Conservation (phyloP, 2,888 invertebrate genomes). For the Harpagoxenus sublaevis region DNA sequence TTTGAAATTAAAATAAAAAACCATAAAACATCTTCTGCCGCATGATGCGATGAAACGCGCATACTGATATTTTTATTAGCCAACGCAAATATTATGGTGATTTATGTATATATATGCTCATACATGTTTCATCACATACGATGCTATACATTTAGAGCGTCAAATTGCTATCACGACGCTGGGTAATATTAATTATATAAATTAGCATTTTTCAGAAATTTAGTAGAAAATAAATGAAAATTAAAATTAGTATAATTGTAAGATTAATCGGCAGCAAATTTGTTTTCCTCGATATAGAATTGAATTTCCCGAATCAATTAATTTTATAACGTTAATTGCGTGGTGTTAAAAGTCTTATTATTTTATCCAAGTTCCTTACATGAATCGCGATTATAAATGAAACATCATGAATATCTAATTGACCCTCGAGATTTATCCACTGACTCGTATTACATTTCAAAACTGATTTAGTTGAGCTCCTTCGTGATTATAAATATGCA, state of each 20-base stretch:
- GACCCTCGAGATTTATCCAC: not conserved
- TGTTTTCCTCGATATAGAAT: not conserved
- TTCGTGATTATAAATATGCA: constrained; percentile 14
- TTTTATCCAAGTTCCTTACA: not conserved
- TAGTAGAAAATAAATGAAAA: not conserved
- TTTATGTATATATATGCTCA: not conserved
- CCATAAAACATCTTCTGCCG: not conserved
- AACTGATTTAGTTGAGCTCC: not conserved
- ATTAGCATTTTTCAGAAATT: not conserved
- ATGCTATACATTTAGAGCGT: not conserved
- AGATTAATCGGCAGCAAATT: not conserved
- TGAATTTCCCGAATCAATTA: not conserved
- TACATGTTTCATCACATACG: constrained; percentile 1
- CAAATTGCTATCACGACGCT: not conserved
- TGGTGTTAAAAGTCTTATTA: not conserved
- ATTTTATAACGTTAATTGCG: not conserved
- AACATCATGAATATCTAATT: not conserved
- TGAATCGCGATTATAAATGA: not conserved
- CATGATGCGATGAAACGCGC: not conserved
- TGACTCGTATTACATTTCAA: not conserved
- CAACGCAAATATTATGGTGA: constrained; percentile 13
- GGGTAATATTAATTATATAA: not conserved
- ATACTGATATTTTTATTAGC: constrained; percentile 4
- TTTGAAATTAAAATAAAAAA: constrained; percentile 4
- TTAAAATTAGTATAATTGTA: not conserved